Conservation (phyloP, 2,797 vertebrate species). For the Oryzias dopingdopingensis region DNA sequence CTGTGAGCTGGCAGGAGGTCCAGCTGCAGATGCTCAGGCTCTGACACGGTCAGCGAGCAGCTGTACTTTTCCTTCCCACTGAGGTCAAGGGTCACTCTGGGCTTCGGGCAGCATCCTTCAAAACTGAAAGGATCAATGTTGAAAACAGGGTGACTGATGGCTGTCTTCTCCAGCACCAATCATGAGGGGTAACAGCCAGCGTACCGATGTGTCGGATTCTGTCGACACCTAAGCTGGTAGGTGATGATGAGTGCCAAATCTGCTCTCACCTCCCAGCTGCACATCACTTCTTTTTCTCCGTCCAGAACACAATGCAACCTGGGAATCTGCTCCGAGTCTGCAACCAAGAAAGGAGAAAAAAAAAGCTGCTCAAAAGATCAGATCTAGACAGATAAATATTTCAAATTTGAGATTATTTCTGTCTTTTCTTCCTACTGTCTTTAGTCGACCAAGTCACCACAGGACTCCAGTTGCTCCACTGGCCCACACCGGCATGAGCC, state of each 20-base stretch:
- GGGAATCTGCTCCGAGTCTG: constrained; percentile 45
- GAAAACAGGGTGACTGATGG: background rate
- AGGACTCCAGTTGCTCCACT: constrained; percentile 77
- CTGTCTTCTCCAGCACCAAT: background rate
- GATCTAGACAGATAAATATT: background rate
- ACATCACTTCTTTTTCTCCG: constrained; percentile 55
- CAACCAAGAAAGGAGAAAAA: constrained; percentile 3
- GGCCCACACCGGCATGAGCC: constrained; percentile 37
- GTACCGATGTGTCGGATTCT: constrained; percentile 37
- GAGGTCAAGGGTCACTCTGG: constrained; percentile 2
- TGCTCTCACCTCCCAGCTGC: constrained; percentile 75
- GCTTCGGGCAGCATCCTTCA: constrained; percentile 41
- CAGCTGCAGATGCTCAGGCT: constrained; percentile 44
- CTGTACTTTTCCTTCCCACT: constrained; percentile 38
- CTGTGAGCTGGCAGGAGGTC: constrained; percentile 45
- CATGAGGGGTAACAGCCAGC: constrained; percentile 26
- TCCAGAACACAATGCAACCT: constrained; percentile 69
- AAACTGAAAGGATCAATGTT: constrained; percentile 19
- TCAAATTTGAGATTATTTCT: background rate
- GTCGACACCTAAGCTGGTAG: constrained; percentile 65
- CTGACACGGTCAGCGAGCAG: constrained; percentile 48
- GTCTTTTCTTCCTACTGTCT: constrained; percentile 43
- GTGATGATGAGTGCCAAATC: constrained; percentile 56
- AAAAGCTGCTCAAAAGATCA: background rate
- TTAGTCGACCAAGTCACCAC: constrained; percentile 60